Evolutionary conservation across 2,888 invertebrate species (phyloP).

Genomic region (Caenorhabditis drosophilae): DNA sequence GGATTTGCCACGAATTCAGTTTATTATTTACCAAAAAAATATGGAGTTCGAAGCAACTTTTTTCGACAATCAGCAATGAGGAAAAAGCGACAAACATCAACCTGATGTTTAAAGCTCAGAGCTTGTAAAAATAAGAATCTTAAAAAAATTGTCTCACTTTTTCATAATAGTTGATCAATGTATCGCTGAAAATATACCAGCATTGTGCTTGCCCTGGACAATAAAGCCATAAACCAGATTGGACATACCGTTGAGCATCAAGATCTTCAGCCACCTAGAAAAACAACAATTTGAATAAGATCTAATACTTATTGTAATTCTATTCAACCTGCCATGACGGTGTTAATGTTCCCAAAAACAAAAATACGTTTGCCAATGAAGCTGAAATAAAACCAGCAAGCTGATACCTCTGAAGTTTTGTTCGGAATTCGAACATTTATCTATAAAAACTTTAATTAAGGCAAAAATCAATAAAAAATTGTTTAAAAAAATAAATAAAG

Average conservation of each 20-base stretch:
- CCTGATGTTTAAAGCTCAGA: conserved; percentile 26
- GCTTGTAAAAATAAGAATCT: neutral
- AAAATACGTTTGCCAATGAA: conserved; percentile 49
- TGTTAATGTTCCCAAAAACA: conserved; percentile 61
- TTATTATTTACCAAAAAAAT: conserved; percentile 66
- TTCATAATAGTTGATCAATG: conserved; percentile 67
- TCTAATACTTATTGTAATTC: neutral
- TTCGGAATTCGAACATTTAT: conserved; percentile 39
- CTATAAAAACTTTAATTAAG: too few species aligned
- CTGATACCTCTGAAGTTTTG: conserved; percentile 54
- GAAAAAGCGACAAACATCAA: conserved; percentile 66
- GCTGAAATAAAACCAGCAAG: conserved; percentile 43
- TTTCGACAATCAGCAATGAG: conserved; percentile 67
- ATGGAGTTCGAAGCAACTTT: conserved; percentile 65
- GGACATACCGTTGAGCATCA: conserved; percentile 59
- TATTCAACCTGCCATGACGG: conserved; percentile 66
- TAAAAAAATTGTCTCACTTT: conserved; percentile 29
- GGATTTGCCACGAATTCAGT: too few species aligned
- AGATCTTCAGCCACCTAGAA: conserved; percentile 65
- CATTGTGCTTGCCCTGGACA: conserved; percentile 60
- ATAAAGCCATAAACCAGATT: conserved; percentile 66
- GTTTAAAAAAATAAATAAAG: neutral
- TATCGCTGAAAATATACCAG: conserved; percentile 67
- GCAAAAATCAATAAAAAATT: neutral
- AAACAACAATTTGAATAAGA: neutral